Base-by-base conservation (phyloP, 1,140 invertebrate genomes). In the Ceratina australensis region DNA sequence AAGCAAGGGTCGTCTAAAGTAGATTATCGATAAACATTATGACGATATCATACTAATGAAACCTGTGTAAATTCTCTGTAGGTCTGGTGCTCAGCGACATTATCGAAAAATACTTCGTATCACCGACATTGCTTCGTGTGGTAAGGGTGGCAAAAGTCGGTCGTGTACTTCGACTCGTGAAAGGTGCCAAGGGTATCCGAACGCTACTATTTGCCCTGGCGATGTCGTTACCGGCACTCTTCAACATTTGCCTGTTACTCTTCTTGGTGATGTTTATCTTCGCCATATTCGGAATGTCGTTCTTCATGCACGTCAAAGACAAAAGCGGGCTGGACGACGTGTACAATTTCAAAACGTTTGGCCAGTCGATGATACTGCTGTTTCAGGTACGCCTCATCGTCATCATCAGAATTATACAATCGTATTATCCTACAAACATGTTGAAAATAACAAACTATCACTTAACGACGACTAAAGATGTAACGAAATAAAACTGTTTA, bases 201-300 rank as follows among this genome's bases (percentile, higher is more conserved):
- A 99, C 98, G 47, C 92, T 99, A 80, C 95, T 99, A 72, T 99
- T 99, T 92, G 98, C 98, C 79, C 93, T 99, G 89, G 98, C 98
- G 87, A 99, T 99, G 96, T 99, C 98, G 86, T 94, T 99, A 90
- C 98, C 98, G 83, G 98, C 98, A 79, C 95, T 99, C 65, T 99
- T 99, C 94, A 99, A 99, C 94, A 99, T 99, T 93, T 99, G 98
- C 91, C 95, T 99, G 87, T 94, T 99, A 86, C 95, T 99, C 83
- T 99, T 99, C 93, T 94, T 99, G 85, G 98, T 99, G 85, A 99
- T 99, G 97, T 99, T 99, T 93, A 99, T 99, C 92, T 99, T 99
- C 92, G 98, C 98, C 86, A 99, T 99, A 89, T 99, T 99, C 92
- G 98, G 98, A 78, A 99, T 99, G 98, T 99, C 98, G 61, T 99